A percentile compares a stretch with the other conserved stretches of the same genome.
Conservation (phyloP, 1,140 invertebrate species). For the Drosophila novamexicana region DNA sequence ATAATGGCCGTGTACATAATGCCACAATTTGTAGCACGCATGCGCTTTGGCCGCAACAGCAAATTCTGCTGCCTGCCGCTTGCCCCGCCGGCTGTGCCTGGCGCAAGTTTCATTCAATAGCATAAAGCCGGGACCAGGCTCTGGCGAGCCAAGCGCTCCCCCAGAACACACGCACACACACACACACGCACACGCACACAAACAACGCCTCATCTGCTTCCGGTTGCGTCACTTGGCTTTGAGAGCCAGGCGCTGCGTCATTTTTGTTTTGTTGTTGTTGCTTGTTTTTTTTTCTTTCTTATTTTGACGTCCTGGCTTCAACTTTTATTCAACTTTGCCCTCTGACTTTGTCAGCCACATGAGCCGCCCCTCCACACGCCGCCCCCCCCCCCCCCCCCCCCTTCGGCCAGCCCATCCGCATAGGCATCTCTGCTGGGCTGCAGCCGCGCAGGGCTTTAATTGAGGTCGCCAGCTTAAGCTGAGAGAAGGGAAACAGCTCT, state of each 20-base stretch:
- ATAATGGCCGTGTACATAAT: conserved; percentile 12
- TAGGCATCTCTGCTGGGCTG: conserved; percentile 7
- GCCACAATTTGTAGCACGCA: conserved; percentile 35
- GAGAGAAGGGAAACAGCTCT: neutral
- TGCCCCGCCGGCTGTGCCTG: conserved; percentile 12
- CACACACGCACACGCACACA: neutral
- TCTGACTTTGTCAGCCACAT: conserved; percentile 69
- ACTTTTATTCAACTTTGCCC: conserved; percentile 83
- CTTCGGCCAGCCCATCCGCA: conserved; percentile 13
- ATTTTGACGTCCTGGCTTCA: conserved; percentile 41
- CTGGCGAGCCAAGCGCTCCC: conserved; percentile 1
- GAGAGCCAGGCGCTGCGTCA: conserved; percentile 60
- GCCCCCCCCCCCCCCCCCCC: conserved; percentile 27
- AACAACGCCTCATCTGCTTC: conserved; percentile 55
- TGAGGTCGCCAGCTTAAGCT: conserved; percentile 81
- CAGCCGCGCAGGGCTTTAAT: conserved; percentile 64
- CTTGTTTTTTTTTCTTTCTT: conserved; percentile 21
- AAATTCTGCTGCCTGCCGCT: conserved; percentile 20
- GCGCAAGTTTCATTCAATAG: conserved; percentile 77
- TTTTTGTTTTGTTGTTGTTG: conserved; percentile 42
- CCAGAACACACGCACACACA: conserved; percentile 4
- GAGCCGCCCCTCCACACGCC: conserved; percentile 17
- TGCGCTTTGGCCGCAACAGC: conserved; percentile 27
- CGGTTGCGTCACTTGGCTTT: conserved; percentile 73
- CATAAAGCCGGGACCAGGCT: conserved; percentile 48